These are phyloP conservation scores for Enteromius treurensis DNA, from an alignment of 2,797 vertebrate species.

Conservation along the genomic window DNA sequence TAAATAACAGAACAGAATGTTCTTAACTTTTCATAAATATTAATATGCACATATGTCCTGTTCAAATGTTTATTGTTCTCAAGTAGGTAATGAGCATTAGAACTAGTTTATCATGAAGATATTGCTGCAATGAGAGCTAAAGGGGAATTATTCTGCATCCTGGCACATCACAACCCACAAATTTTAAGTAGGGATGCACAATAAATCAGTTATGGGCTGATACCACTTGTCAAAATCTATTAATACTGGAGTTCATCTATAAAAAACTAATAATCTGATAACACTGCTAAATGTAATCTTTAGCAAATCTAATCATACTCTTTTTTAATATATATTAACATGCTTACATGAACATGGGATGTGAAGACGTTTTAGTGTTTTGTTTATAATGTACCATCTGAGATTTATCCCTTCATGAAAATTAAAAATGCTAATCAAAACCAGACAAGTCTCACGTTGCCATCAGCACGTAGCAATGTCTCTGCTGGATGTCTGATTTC, in stretches of 20 bases:
- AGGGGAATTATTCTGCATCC: background rate
- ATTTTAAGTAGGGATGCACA: conserved; percentile 3
- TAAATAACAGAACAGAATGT: conserved; percentile 31
- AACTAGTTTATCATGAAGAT: background rate
- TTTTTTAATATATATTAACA: background rate
- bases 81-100: conserved; percentile 11
- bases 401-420: background rate
- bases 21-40: conserved; percentile 34
- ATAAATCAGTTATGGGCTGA: background rate
- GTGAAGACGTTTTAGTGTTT: background rate
- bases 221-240: background rate
- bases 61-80: conserved; percentile 28
- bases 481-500: conserved; percentile 28
- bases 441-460: conserved; percentile 19
- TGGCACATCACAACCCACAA: background rate
- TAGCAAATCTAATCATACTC: background rate
- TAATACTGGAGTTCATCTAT: background rate
- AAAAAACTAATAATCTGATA: background rate
- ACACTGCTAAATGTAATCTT: background rate
- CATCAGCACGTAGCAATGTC: conserved; percentile 36
- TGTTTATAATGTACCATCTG: background rate
- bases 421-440: background rate
- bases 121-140: background rate
- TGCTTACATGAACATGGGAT: background rate
- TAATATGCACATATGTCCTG: conserved; percentile 21